Percentiles rank a stretch among this genome's conserved stretches.
phyloP scores from a whole-genome alignment of 2,797 vertebrate genomes.

The Poeciliopsis presidionis region DNA sequence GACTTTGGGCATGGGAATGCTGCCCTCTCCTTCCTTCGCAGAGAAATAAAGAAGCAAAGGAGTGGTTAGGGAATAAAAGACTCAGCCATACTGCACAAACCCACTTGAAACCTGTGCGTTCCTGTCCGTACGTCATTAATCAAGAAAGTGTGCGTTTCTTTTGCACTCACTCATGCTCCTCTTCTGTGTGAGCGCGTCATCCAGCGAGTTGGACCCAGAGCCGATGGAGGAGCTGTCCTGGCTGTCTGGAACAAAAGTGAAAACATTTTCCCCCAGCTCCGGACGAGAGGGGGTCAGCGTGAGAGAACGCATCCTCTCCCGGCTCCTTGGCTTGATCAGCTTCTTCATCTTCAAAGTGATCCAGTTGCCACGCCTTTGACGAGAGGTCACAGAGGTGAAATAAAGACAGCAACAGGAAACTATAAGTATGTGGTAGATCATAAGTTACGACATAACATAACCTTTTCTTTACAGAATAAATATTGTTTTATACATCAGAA shows the following conservation, averaged over 20 bases:
- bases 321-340: conserved; percentile 94
- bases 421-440: conserved; percentile 34
- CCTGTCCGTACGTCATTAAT: not conserved
- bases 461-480: not conserved
- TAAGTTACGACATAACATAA: not conserved
- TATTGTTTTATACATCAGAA: not conserved
- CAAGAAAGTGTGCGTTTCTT: not conserved
- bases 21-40: conserved; percentile 83
- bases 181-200: conserved; percentile 91
- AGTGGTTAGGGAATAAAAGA: conserved; percentile 62
- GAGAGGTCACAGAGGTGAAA: not conserved
- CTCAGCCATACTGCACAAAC: conserved; percentile 22
- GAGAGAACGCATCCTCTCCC: conserved; percentile 92
- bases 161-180: conserved; percentile 93
- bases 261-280: conserved; percentile 91
- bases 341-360: conserved; percentile 98
- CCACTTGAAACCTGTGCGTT: not conserved
- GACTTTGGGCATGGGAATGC: conserved; percentile 76
- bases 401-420: not conserved
- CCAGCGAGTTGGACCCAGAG: conserved; percentile 97
- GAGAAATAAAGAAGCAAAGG: conserved; percentile 62
- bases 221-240: conserved; percentile 98
- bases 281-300: conserved; percentile 92
- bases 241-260: conserved; percentile 89
- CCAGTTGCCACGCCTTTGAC: conserved; percentile 94